Base-by-base conservation (phyloP, 2,797 vertebrate genomes). In the Channa striata region DNA sequence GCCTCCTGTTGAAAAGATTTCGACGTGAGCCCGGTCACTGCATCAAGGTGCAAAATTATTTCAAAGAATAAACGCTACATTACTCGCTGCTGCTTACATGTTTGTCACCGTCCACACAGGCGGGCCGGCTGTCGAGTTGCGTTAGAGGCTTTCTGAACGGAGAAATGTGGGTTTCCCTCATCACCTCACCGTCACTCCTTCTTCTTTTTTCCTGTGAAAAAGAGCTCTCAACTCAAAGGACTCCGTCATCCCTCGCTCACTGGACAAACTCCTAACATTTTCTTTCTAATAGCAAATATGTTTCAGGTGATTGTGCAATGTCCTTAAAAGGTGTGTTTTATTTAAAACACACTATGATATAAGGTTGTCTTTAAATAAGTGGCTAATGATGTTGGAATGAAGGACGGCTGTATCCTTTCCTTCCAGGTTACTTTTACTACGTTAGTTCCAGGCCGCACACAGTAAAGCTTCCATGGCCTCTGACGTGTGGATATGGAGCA, bases 91-190 rank as follows among this genome's bases (percentile, higher is more conserved):
- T 19, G 83, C 96, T 96, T 89, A 97, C 97, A 80, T 99, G 98
- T 46, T 95, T 93, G 36, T 91, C 93, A 78, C 93, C 95, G 73
- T 98, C 96, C 59, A 95, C 63, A 88, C 92, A 96, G 0, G 80
- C 68, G 1, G 94, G 91, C 8, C 58, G 78, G 78, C 90, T 94
- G 25, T 85, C 95, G 72, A 97, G 76, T 43, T 91, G 96, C 16
- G 87, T 92, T 88, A 99, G 87, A 65, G 97, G 94, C 44, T 95
- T 97, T 78, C 96, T 94, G 78, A 93, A 96, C n/a, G 95, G 93
- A 0, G 95, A 97, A 8, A 93, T 72, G 48, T 93, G 95, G 69
- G 81, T 91, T 1, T 95, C 93, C 67, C 71, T 77, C 16, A 25
- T 76, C 16, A 25, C 75, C 52, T 86, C 88, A 0, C 19, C 33